These are phyloP conservation scores for Avahi laniger DNA, from an alignment of 2,797 vertebrate genomes.

Conservation along the genomic window DNA sequence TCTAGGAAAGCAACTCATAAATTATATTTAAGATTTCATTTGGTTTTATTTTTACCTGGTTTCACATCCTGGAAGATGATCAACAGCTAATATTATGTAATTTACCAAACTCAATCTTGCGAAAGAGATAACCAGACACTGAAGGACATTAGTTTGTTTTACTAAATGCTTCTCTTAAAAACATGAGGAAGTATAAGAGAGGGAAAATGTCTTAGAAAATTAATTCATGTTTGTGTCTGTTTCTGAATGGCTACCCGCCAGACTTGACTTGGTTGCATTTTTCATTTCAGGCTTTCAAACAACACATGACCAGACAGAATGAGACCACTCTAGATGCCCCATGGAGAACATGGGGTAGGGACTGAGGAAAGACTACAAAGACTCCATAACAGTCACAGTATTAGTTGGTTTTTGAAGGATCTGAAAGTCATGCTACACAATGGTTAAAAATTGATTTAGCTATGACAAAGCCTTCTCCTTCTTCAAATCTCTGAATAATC, in stretches of 20 bases:
- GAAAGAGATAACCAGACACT: background rate
- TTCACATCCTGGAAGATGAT: background rate
- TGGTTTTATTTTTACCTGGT: constrained; percentile 41
- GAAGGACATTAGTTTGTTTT: background rate
- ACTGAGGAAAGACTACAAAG: background rate
- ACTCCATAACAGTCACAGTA: background rate
- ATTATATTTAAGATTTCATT: background rate
- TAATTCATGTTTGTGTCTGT: background rate
- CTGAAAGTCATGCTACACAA: background rate
- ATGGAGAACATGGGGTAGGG: background rate
- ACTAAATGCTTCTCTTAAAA: constrained; percentile 20
- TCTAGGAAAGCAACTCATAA: constrained; percentile 13
- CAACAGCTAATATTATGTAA: background rate
- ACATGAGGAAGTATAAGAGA: background rate
- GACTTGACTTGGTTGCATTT: constrained; percentile 27
- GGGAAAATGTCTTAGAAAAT: constrained; percentile 28
- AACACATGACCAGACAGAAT: background rate
- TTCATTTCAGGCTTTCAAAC: constrained; percentile 53
- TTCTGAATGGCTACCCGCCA: constrained; percentile 38
- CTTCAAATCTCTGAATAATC: background rate
- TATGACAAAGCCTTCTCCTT: background rate
- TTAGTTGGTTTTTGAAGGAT: background rate
- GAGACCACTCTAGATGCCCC: background rate
- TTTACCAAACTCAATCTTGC: constrained; percentile 35
- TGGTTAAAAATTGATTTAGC: background rate